Conservation (phyloP, 2,113 vertebrate genomes). For the Genyomyrus donnyi region DNA sequence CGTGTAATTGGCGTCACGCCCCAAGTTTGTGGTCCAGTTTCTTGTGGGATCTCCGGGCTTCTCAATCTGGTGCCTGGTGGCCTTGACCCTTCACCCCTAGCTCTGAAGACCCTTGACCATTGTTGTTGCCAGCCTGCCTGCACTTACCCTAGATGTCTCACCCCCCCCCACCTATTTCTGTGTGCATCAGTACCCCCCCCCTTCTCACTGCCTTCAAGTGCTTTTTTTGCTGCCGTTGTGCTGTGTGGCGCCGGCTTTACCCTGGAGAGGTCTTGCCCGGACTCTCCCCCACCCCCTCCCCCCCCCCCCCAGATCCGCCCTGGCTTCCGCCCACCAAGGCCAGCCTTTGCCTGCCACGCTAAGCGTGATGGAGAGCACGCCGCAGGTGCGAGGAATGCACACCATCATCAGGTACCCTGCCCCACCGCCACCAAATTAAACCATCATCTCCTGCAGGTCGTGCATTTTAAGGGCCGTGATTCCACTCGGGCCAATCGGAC, state of each 20-base stretch:
- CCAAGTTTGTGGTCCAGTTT: not conserved
- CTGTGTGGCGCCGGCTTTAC: not conserved
- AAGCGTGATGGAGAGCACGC: slow-evolving; percentile 74
- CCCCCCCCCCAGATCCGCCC: slow-evolving; percentile 61
- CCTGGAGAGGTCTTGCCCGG: not conserved
- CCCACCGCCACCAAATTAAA: not conserved
- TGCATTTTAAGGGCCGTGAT: not conserved
- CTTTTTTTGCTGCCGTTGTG: not conserved
- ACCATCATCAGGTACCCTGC: slow-evolving; percentile 79
- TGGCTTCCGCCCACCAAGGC: slow-evolving; percentile 81
- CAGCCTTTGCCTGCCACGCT: slow-evolving; percentile 75
- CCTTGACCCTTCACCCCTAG: too few relatives aligned
- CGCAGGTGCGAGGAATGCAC: slow-evolving; percentile 84
- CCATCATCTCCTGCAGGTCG: not conserved
- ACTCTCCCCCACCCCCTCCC: not conserved
- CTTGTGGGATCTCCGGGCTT: not conserved
- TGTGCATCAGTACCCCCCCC: not conserved
- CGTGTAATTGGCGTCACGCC: not conserved
- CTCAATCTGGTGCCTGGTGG: not conserved
- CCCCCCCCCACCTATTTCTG: not conserved
- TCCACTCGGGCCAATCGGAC: not conserved
- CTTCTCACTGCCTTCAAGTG: not conserved
- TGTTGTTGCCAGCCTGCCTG: slow-evolving; percentile 20
- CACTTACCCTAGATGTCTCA: not conserved
- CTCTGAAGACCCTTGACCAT: not conserved